Conservation (phyloP, 2,888 invertebrate genomes). For the Trissoscelio sp. region DNA sequence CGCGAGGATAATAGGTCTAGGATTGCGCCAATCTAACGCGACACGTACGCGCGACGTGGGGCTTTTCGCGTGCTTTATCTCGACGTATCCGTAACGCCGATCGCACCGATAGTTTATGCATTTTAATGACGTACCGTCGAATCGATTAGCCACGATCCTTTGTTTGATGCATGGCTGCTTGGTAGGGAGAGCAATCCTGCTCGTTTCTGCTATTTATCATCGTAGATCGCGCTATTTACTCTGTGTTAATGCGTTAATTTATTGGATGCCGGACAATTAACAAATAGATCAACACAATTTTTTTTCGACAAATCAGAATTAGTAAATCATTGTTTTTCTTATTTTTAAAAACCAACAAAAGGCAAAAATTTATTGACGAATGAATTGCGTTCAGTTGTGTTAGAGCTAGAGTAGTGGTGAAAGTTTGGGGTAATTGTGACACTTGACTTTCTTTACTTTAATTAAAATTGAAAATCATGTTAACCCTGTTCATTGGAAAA, state of each 20-base stretch:
- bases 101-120: slow-evolving; percentile 31
- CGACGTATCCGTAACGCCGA: slow-evolving; percentile 44
- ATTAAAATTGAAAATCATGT: too few species aligned
- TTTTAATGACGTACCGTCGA: slow-evolving; percentile 40
- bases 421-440: too few species aligned
- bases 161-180: slow-evolving; percentile 15
- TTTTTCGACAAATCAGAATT: too few species aligned
- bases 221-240: slow-evolving; percentile 13
- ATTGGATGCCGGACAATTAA: too few species aligned
- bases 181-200: not conserved
- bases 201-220: slow-evolving; percentile 22
- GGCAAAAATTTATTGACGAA: too few species aligned
- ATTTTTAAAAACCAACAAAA: too few species aligned
- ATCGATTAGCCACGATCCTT: slow-evolving; percentile 50
- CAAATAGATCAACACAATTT: not conserved
- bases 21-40: slow-evolving; percentile 38
- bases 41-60: slow-evolving; percentile 18
- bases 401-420: too few species aligned
- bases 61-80: slow-evolving; percentile 45
- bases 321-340: too few species aligned
- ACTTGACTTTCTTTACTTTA: too few species aligned
- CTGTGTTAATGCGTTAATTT: slow-evolving; percentile 33
- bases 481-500: too few species aligned
- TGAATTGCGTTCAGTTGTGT: too few species aligned
- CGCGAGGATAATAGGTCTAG: slow-evolving; percentile 38